Evolutionary conservation across 2,797 vertebrate genomes (phyloP), one percentile per base, ranked within the genome.

Genomic region (Poecilia wingei): DNA sequence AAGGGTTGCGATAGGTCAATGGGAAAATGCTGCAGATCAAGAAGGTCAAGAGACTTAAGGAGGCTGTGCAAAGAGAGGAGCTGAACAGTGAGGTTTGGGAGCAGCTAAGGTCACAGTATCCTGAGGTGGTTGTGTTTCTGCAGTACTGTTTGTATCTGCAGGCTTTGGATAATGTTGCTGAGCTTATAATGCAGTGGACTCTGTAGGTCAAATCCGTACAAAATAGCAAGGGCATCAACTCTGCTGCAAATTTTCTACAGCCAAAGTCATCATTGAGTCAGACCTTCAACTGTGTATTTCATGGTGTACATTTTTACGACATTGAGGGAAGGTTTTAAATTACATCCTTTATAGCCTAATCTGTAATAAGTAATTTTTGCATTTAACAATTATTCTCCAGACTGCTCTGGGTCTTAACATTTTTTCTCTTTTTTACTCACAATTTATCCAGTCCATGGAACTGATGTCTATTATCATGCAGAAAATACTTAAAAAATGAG

Each of bases 171-270:
- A 72, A 72, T 70, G 80, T 83, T 86, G 86, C 88, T 81, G 89
- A 85, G 87, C 81, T 77, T 71, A 81, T 75, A 85, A 86, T 78
- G 74, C 10, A 75, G 78, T 83, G n/a, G 82, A 83, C 75, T 76
- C 49, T 36, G 71, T 20, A 75, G 82, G 81, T 89, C 85, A 89
- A 82, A 89, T 83, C 80, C 82, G 76, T 85, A 88, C 73, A 87
- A 90, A 87, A 82, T 31, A 79, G 72, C 84, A 91, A 91, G 85
- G 88, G 77, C 88, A 80, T 61, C 4, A 75, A 20, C 69, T 76
- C 84, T 79, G 71, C 18, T 68, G 78, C 43, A 71, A 16, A 75
- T 75, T 84, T 86, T 74, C 80, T 59, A 45, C 72, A 64, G 82
- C 51, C 45, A 12, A 68, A 73, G 47, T 73, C 66, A 77, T 86